Conservation (phyloP, 2,113 vertebrate species). For the Hiodon alosoides region DNA sequence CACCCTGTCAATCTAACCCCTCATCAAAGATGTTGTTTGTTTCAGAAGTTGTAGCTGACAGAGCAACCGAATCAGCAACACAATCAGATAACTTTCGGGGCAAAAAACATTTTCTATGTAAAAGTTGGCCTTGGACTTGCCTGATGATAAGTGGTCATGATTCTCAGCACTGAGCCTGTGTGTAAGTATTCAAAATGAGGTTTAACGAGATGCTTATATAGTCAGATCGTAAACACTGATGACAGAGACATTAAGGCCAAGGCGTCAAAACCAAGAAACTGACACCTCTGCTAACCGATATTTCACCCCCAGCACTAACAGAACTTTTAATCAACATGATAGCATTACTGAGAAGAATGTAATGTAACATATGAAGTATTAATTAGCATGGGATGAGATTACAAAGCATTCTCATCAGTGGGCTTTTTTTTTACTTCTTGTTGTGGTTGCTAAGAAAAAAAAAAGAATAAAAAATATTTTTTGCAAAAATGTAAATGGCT, state of each 20-base stretch:
- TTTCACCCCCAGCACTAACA: no score
- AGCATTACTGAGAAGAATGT: neutral
- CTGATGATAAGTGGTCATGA: neutral
- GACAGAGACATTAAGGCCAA: neutral
- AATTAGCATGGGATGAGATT: no score
- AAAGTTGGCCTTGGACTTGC: neutral
- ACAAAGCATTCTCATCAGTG: no score
- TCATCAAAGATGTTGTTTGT: constrained; percentile 16
- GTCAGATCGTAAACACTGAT: neutral
- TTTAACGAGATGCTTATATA: neutral
- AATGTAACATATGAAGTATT: no score
- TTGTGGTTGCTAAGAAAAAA: neutral
- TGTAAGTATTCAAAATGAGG: neutral
- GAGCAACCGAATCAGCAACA: constrained; percentile 3
- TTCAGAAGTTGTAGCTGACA: constrained; percentile 6
- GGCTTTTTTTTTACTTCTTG: neutral
- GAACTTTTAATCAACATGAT: neutral
- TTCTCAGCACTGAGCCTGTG: neutral
- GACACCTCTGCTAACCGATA: neutral
- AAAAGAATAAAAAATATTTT: constrained; percentile 2
- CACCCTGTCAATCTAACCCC: constrained; percentile 11
- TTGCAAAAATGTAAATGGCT: neutral
- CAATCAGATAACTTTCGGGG: neutral
- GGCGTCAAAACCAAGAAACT: neutral
- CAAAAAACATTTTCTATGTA: neutral